Base-by-base conservation (phyloP, 2,797 vertebrate genomes). In the Austrolebias charrua region DNA sequence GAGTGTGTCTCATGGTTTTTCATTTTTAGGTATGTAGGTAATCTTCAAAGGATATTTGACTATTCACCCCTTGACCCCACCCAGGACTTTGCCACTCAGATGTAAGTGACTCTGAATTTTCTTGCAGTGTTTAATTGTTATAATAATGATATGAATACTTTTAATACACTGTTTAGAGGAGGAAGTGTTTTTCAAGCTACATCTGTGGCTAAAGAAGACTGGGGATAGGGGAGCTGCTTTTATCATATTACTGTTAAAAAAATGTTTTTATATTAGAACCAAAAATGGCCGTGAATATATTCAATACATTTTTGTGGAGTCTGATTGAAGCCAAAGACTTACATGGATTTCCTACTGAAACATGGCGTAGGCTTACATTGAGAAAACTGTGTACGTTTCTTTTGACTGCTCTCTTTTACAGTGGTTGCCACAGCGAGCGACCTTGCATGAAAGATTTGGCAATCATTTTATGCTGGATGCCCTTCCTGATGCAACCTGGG, bases 31-130 rank as follows among this genome's bases (percentile, higher is more conserved):
- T 99, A 97, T 86, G 98, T 98, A 51, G 98, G 98, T 71, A 98
- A 94, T 83, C 95, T 99, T 78, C 95, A 97, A 84, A 94, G 95
- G 87, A 99, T 99, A 95, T 99, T 93, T 88, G 98, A 99, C 90
- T 97, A 96, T 77, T 98, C 97, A 14, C 97, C 98, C 9, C 94
- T 98, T 53, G 96, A 99, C 88, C 98, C 98, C 75, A 95, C 95
- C 0, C 96, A 96, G 83, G 98, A 99, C 88, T 99, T 98, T 75
- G 95, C 93, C 79, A 99, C 98, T 59, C 98, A 99, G 84, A 99
- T 99, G 98, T 99, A 94, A 95, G 95, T 84, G 71, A 82, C 40
- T 53, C 45, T 38, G 12, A 18, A 31, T 55, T 81, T 72, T 55
- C 53, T 18, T 71, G 62, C 24, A 24, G 24, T 24, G 24, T 24